Conservation (phyloP, 2,113 vertebrate species). For the Hypocryptadius cinnamomeus region DNA sequence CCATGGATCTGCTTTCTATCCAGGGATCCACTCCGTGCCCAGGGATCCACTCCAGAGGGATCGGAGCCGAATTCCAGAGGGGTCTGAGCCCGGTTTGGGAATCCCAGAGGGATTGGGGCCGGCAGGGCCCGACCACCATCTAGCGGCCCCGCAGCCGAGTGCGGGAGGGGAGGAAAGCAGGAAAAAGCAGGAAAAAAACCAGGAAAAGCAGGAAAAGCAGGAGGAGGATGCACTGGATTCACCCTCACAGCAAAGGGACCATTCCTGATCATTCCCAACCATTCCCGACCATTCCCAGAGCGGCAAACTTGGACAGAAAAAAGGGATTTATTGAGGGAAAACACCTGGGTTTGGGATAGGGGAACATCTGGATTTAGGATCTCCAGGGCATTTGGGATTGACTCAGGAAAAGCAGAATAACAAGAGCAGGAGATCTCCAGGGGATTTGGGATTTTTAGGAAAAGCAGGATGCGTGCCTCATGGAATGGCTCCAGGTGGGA, state of each 20-base stretch:
- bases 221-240: neutral
- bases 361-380: neutral
- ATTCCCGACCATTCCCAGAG: neutral
- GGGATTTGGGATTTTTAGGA: neutral
- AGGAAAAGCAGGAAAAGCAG: too few relatives aligned
- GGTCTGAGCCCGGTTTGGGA: too few relatives aligned
- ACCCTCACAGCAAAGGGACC: neutral
- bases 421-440: neutral
- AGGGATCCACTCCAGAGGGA: neutral
- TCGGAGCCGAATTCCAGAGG: neutral
- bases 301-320: neutral
- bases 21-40: neutral
- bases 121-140: neutral
- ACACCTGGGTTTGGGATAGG: neutral
- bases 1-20: neutral
- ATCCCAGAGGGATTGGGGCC: neutral
- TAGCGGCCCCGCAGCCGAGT: neutral
- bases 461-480: neutral
- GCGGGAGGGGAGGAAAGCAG: neutral
- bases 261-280: rapidly evolving
- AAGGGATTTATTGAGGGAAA: neutral
- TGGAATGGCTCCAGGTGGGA: neutral
- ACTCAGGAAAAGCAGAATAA: neutral
- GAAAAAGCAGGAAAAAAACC: neutral
- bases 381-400: neutral